Conservation (phyloP, 1,140 invertebrate genomes). For the Caenorhabditis tropicalis region DNA sequence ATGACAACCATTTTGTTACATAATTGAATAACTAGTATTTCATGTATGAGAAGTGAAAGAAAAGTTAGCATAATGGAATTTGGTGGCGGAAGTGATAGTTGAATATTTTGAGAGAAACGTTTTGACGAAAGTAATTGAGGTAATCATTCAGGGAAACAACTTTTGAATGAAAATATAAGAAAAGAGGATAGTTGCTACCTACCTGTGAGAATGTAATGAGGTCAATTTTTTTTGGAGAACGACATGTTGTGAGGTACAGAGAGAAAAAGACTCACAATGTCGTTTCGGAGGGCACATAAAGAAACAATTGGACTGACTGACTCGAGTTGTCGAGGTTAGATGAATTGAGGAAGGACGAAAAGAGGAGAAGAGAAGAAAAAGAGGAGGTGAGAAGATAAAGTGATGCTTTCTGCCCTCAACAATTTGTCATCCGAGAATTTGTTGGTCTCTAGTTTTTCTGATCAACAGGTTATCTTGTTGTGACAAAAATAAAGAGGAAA, state of each 20-base stretch:
- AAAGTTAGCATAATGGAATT: no score
- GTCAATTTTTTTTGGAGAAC: conserved; percentile 37
- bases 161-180: background rate
- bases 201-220: conserved; percentile 38
- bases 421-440: conserved; percentile 16
- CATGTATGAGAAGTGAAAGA: no score
- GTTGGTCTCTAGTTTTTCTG: background rate
- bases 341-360: conserved; percentile 3
- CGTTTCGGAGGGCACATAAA: conserved; percentile 41
- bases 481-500: background rate
- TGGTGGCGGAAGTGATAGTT: no score
- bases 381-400: conserved; percentile 32
- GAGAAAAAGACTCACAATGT: conserved; percentile 39
- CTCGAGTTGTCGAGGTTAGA: conserved; percentile 3
- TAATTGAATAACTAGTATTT: conserved; percentile 39
- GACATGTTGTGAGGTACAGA: conserved; percentile 26
- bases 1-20: background rate
- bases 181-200: background rate
- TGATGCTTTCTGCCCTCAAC: conserved; percentile 31
- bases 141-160: background rate
- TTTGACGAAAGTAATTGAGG: no score
- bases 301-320: conserved; percentile 38
- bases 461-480: background rate
- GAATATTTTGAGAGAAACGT: no score
- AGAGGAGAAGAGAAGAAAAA: background rate